Evolutionary conservation across 2,888 invertebrate genomes (phyloP).

Genomic region (Coelogynopora nodosa): DNA sequence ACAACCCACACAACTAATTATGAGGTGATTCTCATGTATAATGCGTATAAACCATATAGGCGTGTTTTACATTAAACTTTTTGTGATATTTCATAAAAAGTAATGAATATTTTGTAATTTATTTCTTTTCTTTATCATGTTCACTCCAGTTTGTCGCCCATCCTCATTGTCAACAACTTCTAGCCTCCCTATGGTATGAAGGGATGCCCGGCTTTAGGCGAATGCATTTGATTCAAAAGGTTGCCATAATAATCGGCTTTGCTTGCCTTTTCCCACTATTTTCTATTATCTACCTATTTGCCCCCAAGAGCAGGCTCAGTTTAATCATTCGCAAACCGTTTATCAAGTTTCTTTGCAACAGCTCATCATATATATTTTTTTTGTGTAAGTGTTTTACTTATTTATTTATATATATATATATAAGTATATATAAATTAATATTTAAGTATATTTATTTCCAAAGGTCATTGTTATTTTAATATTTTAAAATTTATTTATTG

Average conservation of each 20-base stretch:
- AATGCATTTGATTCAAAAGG: slow-evolving; percentile 84
- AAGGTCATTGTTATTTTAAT: too few species aligned
- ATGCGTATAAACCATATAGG: too few species aligned
- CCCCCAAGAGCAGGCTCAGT: slow-evolving; percentile 83
- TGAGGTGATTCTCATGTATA: too few species aligned
- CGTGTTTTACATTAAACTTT: too few species aligned
- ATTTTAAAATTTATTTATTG: too few species aligned
- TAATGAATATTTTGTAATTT: too few species aligned
- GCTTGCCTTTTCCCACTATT: slow-evolving; percentile 74
- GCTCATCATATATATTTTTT: slow-evolving; percentile 94
- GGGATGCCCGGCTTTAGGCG: slow-evolving; percentile 88
- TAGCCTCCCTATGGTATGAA: slow-evolving; percentile 94
- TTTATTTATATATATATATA: neutral
- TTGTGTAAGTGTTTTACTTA: slow-evolving; percentile 72
- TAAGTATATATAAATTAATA: neutral
- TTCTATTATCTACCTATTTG: slow-evolving; percentile 83
- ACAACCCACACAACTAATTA: too few species aligned
- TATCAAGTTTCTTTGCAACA: slow-evolving; percentile 97
- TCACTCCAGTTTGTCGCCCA: slow-evolving; percentile 85
- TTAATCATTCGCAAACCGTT: slow-evolving; percentile 93
- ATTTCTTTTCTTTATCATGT: neutral
- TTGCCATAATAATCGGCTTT: slow-evolving; percentile 75
- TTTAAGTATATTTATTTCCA: too few species aligned
- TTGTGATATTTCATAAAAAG: too few species aligned
- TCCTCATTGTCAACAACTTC: slow-evolving; percentile 88